Evolutionary conservation across 1,140 invertebrate genomes (phyloP).

Genomic region (fruit fly (Drosophila melanogaster)): DNA sequence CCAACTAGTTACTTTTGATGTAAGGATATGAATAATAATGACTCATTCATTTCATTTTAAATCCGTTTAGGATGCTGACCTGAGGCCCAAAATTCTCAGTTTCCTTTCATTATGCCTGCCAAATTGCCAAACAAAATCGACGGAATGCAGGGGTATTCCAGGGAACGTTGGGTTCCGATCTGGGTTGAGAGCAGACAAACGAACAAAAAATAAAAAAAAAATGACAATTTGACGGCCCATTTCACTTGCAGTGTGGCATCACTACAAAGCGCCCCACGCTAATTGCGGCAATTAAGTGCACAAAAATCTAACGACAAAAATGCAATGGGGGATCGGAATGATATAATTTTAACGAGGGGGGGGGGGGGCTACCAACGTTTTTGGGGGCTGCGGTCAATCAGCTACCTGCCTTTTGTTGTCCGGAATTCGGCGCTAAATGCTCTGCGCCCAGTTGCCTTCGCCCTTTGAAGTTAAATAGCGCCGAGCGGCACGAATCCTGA

Average conservation of each 20-base stretch:
- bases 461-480: conserved; percentile 77
- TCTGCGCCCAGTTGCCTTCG: conserved; percentile 75
- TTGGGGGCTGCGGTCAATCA: background rate
- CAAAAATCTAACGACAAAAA: conserved; percentile 78
- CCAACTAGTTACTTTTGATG: background rate
- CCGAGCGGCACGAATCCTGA: conserved; percentile 23
- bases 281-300: conserved; percentile 79
- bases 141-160: background rate
- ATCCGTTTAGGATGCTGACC: background rate
- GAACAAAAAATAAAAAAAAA: conserved; percentile 9
- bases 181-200: background rate
- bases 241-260: conserved; percentile 75
- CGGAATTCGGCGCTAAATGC: conserved; percentile 78
- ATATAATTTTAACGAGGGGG: background rate
- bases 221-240: conserved; percentile 63
- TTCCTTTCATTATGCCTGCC: conserved; percentile 52
- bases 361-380: background rate
- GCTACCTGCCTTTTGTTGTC: conserved; percentile 63
- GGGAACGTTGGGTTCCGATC: background rate
- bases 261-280: conserved; percentile 80
- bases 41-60: too few species aligned
- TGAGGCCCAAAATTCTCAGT: background rate
- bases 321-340: conserved; percentile 12
- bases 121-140: conserved; percentile 23
- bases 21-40: too few species aligned